phyloP scores from a whole-genome alignment of 1,140 invertebrate species.

The Neodiprion fabricii region DNA sequence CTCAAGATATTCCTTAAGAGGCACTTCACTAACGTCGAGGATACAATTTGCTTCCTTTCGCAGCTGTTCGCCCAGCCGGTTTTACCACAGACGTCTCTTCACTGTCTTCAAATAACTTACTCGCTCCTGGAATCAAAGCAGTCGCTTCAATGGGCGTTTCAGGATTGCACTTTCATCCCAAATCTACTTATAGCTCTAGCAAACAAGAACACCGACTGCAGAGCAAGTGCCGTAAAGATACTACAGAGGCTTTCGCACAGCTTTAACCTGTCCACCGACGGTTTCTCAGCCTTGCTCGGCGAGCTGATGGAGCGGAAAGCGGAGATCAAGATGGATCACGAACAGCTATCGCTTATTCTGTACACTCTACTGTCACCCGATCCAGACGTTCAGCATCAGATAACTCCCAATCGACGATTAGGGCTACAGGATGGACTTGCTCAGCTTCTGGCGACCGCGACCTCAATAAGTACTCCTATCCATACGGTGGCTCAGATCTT shows the following conservation, averaged over 20 bases:
- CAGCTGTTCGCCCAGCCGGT: constrained; percentile 52
- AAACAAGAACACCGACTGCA: constrained; percentile 39
- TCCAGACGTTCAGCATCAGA: constrained; percentile 49
- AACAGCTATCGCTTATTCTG: constrained; percentile 65
- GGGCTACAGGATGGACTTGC: constrained; percentile 45
- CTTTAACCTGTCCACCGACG: constrained; percentile 36
- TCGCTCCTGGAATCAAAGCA: constrained; percentile 39
- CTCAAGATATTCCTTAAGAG: constrained; percentile 54
- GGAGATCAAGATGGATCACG: constrained; percentile 69
- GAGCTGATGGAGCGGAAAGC: constrained; percentile 45
- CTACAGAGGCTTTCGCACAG: constrained; percentile 41
- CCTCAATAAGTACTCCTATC: constrained; percentile 48
- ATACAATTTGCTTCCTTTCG: constrained; percentile 47
- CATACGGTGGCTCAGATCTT: constrained; percentile 59
- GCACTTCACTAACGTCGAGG: constrained; percentile 44
- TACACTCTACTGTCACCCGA: constrained; percentile 62
- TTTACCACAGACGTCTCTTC: constrained; percentile 41
- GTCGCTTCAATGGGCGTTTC: constrained; percentile 40
- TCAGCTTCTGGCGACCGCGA: constrained; percentile 40
- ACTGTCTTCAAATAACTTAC: constrained; percentile 45
- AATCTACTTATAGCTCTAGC: constrained; percentile 51
- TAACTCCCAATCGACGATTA: constrained; percentile 39
- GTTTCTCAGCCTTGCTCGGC: constrained; percentile 44
- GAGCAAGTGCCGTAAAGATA: constrained; percentile 41
- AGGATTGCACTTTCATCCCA: constrained; percentile 48